Base-by-base conservation (phyloP, 2,888 invertebrate species). In the Catocala fraxini region DNA sequence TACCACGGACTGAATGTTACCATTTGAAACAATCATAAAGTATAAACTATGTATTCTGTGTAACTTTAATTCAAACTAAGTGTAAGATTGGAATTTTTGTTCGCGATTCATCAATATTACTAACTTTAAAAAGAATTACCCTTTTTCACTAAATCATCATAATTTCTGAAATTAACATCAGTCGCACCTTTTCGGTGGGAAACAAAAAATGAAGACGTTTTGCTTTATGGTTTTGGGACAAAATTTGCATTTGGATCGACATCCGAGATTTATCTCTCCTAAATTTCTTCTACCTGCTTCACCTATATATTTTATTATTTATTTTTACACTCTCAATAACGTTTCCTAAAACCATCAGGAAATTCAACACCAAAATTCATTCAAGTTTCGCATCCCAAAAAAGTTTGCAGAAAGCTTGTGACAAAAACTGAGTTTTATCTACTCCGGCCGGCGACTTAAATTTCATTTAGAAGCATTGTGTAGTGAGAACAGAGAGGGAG, bases 361-460 rank as follows among this genome's bases (percentile, higher is more conserved):
- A 70, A 75, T 66, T 68, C 54, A 56, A 79, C 72, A 71, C 68
- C 69, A 33, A 73, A 69, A 72, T 75, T 67, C 73, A 75, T 73
- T 65, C 61, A 70, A 72, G 67, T 70, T 72, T 60, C 15, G 55
- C 58, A 34, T 53, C 56, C 61, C 58, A 63, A 70, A 74, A 81
- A 79, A 73, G 63, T 74, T 77, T 34, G 42, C 47, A 55, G 63
- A 63, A 69, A 61, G 59, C 61, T 65, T 53, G 54, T 56, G 68
- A 73, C 79, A 78, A 81, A 79, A 82, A 79, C 74, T 70, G 65
- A 63, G 73, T 71, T 79, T 79, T 82, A 81, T 84, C 78, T 79
- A 71, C 78, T 75, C 71, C 57, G 59, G 69, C 52, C 45, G 70
- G 68, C 65, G 78, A 80, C 80, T 83, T 82, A 77, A 79, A 83